phyloP scores from a whole-genome alignment of 2,113 vertebrate species.

The Hemiscyllium ocellatum region DNA sequence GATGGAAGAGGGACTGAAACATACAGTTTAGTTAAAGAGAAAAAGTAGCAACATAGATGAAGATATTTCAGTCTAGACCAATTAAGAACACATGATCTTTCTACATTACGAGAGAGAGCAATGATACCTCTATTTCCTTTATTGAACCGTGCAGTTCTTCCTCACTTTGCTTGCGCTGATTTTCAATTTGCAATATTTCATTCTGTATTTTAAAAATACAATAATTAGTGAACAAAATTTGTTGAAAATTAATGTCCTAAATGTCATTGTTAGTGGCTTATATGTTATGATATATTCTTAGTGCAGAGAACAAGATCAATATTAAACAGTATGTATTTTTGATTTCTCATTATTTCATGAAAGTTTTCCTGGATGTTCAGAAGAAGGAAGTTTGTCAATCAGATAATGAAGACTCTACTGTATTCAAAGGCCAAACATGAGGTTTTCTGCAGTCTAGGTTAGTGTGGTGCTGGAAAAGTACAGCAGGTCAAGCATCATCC shows the following conservation, averaged over 20 bases:
- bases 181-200: slow-evolving; percentile 36
- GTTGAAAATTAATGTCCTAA: background rate
- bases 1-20: background rate
- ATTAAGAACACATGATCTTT: background rate
- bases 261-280: background rate
- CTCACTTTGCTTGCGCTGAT: background rate
- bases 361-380: background rate
- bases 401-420: background rate
- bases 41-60: background rate
- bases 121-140: slow-evolving; percentile 50
- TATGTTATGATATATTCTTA: background rate
- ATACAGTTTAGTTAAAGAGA: background rate
- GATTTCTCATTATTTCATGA: background rate
- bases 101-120: background rate
- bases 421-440: background rate
- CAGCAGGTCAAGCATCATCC: no score
- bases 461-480: no score
- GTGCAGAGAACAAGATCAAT: background rate
- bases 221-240: background rate
- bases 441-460: no score
- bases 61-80: background rate
- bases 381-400: background rate
- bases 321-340: background rate
- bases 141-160: accelerated
- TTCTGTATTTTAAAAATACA: slow-evolving; percentile 42